Evolutionary conservation across 2,797 vertebrate genomes (phyloP).

Genomic region (Phoxinus dragarum): DNA sequence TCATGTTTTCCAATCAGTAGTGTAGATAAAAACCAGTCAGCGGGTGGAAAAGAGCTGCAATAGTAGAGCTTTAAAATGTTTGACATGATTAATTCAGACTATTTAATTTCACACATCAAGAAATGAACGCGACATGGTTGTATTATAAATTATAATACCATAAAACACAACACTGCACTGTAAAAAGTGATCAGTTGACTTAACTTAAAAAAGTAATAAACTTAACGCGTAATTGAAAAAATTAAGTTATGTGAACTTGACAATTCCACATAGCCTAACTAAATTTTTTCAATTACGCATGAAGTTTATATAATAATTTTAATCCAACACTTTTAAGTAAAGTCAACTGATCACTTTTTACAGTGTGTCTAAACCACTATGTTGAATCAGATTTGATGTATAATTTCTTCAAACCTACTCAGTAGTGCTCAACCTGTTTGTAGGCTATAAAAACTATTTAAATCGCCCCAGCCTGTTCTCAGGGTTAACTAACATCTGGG

Average conservation of each 20-base stretch:
- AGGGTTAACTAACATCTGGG: fast-evolving
- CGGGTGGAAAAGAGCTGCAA: not conserved
- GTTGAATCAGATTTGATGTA: not conserved
- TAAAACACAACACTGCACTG: not conserved
- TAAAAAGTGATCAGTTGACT: no score
- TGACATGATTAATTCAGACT: not conserved
- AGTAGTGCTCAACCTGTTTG: not conserved
- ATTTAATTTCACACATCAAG: not conserved
- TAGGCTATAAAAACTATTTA: not conserved
- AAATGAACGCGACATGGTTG: not conserved
- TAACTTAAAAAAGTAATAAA: no score
- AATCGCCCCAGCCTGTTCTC: not conserved
- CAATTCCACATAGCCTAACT: no score
- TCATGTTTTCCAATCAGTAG: not conserved
- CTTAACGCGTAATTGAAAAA: no score
- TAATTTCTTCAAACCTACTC: not conserved
- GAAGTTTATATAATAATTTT: no score
- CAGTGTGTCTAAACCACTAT: not conserved
- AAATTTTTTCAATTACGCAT: no score
- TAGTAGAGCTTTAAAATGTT: not conserved
- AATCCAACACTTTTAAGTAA: no score
- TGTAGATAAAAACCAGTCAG: no score
- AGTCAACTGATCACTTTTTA: no score
- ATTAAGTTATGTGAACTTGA: no score
- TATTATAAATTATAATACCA: not conserved